phyloP scores from a whole-genome alignment of 92 coral and sea anemone genomes.

The Chrysogorgia sp. region DNA sequence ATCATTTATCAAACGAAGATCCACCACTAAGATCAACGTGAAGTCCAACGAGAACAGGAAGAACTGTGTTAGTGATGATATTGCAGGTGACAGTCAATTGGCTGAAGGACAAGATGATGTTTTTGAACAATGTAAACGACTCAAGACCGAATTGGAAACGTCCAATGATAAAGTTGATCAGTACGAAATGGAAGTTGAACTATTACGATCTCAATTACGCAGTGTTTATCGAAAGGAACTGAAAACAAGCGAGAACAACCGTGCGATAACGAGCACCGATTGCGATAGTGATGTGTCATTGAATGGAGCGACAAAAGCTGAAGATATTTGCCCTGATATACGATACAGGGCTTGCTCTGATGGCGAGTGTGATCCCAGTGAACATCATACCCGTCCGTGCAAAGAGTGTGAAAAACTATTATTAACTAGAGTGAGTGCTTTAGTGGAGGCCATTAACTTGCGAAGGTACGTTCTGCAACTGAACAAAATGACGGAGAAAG shows the following conservation, averaged over 20 bases:
- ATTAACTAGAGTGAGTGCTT: conserved; percentile 73
- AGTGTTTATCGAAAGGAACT: conserved; percentile 59
- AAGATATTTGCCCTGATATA: conserved; percentile 3
- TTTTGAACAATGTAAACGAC: conserved; percentile 64
- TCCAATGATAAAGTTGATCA: conserved; percentile 59
- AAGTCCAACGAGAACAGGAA: background rate
- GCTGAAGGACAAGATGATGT: conserved; percentile 69
- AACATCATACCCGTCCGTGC: conserved; percentile 71
- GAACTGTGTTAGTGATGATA: background rate
- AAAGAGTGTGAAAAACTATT: conserved; percentile 86
- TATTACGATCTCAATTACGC: conserved; percentile 73
- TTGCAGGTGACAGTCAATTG: conserved; percentile 9
- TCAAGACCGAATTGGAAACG: conserved; percentile 68
- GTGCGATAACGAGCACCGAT: background rate
- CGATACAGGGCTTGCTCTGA: conserved; percentile 29
- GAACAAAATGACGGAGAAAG: conserved; percentile 75
- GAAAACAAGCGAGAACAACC: conserved; percentile 32
- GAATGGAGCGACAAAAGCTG: background rate
- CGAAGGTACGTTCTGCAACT: conserved; percentile 80
- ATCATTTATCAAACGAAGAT: conserved; percentile 49
- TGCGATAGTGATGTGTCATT: conserved; percentile 41
- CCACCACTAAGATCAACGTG: background rate
- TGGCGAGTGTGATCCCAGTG: conserved; percentile 44
- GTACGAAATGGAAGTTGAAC: conserved; percentile 72
- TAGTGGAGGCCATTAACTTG: conserved; percentile 85